These are phyloP conservation scores for Rhombomys opimus DNA, from an alignment of 2,113 vertebrate genomes.

Conservation along the genomic window DNA sequence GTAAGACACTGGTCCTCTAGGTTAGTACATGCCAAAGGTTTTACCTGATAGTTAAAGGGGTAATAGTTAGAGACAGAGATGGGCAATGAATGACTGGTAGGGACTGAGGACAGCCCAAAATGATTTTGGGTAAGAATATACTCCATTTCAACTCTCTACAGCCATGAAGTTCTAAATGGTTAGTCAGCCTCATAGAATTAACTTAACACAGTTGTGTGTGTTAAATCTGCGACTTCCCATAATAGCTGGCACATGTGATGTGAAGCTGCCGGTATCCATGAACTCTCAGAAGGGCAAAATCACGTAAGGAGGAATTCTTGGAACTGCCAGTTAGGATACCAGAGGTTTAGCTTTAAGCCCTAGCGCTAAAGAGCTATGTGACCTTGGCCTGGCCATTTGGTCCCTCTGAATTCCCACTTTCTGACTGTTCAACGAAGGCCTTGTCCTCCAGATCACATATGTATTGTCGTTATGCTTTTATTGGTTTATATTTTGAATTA, in stretches of 20 bases:
- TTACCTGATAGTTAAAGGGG: neutral
- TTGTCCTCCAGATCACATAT: neutral
- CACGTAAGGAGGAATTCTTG: neutral
- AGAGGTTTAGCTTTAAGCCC: neutral
- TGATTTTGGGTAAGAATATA: neutral
- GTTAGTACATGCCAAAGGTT: neutral
- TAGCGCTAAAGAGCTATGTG: neutral
- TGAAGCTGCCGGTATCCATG: neutral
- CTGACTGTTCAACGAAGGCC: neutral
- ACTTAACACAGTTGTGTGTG: neutral
- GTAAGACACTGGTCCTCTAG: neutral
- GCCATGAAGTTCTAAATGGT: neutral
- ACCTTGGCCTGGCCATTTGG: neutral
- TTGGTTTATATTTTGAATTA: neutral
- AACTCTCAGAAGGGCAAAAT: neutral
- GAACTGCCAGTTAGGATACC: neutral
- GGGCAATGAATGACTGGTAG: neutral
- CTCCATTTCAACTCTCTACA: neutral
- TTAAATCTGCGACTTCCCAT: neutral
- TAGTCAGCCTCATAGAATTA: neutral
- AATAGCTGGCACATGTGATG: neutral
- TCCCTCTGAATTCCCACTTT: neutral
- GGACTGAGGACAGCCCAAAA: neutral
- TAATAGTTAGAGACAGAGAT: neutral
- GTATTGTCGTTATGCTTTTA: neutral